Base-by-base conservation (phyloP, 2,888 invertebrate genomes). In the Patella ulyssiponensis region DNA sequence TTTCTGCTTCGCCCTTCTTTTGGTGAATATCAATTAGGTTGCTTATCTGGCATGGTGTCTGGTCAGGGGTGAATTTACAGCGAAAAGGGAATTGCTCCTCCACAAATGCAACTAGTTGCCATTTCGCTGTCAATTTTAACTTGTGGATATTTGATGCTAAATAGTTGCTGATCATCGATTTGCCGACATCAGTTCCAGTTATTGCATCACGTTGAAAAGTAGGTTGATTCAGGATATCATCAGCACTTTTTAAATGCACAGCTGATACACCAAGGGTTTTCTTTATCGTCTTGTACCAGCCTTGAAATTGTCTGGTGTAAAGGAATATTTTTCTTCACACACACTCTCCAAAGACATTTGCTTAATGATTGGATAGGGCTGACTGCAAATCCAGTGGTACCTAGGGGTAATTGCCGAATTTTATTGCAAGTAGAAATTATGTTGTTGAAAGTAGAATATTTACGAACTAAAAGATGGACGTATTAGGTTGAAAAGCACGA, bases 1-100 rank as follows among this genome's bases (percentile, higher is more conserved):
- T 74, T 58, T 54, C 74, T 23, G 74, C 64, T 64, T 74, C 74
- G 12, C 74, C 74, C 69, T 51, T 69, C 27, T 27, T 27, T 3
- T 74, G 74, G 27, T 52, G 11, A 15, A 52, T 51, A 20, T n/a
- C 17, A 51, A n/a, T 51, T 12, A 17, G 71, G 17, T 71, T n/a
- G 4, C 15, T 17, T 14, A 52, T n/a, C 17, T n/a, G n/a, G n/a
- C n/a, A n/a, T n/a, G n/a, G n/a, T n/a, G n/a, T n/a, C n/a, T 51
- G n/a, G 20, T 11, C 20, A 52, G n/a, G 12, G 1, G n/a, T 5
- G 11, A n/a, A n/a, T n/a, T n/a, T 2, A 3, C 64, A 64, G n/a
- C 17, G 5, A 9, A 9, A 64, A 1, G n/a, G 64, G 64, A 7
- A 51, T 52, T 5, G 52, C 71, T 33, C 71, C 71, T 20, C n/a